Conservation (phyloP, 2,888 invertebrate species). For the Myopa tessellatipennis region DNA sequence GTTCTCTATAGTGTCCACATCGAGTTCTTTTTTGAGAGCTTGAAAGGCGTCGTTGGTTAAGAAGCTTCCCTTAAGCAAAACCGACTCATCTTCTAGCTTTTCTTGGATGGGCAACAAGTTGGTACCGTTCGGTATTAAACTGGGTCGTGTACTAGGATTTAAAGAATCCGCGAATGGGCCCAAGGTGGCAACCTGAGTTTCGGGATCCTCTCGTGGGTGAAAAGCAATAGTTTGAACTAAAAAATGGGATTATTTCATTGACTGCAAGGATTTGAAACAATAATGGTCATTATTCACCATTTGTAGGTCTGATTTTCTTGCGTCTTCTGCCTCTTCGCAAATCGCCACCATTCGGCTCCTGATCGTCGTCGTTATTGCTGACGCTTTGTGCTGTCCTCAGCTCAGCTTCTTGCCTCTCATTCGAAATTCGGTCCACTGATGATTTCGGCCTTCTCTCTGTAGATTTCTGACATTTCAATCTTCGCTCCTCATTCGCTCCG, state of each 20-base stretch:
- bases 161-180: constrained; percentile 73
- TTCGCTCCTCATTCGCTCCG: constrained; percentile 58
- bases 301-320: constrained; percentile 61
- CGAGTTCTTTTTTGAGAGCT: constrained; percentile 63
- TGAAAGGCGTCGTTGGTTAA: constrained; percentile 66
- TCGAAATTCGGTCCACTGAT: constrained; percentile 45
- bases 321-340: constrained; percentile 73
- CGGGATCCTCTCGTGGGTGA: constrained; percentile 72
- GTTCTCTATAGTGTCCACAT: constrained; percentile 65
- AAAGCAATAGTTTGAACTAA: constrained; percentile 52
- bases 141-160: constrained; percentile 76
- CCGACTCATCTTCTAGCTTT: constrained; percentile 61
- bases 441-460: constrained; percentile 60
- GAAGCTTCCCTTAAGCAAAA: constrained; percentile 66
- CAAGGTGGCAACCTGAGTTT: constrained; percentile 77
- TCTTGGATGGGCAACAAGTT: constrained; percentile 58
- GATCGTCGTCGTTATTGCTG: constrained; percentile 64
- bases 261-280: neutral
- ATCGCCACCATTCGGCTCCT: constrained; percentile 61
- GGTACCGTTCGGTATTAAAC: constrained; percentile 70
- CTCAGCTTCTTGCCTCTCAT: no score
- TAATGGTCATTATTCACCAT: constrained; percentile 46
- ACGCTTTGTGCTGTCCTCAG: constrained; percentile 52
- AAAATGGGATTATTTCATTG: no score
- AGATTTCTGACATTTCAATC: constrained; percentile 54